phyloP scores from a whole-genome alignment of 2,113 vertebrate species.

The Lipophrys pholis region DNA sequence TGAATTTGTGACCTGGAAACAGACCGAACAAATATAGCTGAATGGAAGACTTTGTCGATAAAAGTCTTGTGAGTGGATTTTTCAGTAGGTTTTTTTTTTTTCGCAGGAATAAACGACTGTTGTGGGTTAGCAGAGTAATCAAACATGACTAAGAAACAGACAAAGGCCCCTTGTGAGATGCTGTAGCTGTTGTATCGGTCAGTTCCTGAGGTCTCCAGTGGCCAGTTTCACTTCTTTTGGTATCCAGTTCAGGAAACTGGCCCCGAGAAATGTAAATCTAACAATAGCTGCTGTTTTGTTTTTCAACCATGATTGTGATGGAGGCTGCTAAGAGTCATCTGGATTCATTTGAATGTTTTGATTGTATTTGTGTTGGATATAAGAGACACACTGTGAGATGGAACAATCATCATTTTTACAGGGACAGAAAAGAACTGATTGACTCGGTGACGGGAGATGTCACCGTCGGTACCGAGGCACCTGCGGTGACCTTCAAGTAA shows the following conservation, averaged over 20 bases:
- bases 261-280: conserved; percentile 32
- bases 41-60: conserved; percentile 9
- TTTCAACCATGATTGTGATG: conserved; percentile 29
- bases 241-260: conserved; percentile 51
- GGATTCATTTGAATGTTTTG: conserved; percentile 8
- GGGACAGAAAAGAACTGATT: background rate
- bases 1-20: conserved; percentile 13
- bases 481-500: conserved; percentile 48
- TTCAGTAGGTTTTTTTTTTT: conserved; percentile 43
- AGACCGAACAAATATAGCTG: no score
- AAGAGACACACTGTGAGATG: conserved; percentile 25
- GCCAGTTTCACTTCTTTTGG: conserved; percentile 42
- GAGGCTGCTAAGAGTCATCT: conserved; percentile 42
- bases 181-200: conserved; percentile 10
- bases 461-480: conserved; percentile 4
- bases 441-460: conserved; percentile 15
- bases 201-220: conserved; percentile 37
- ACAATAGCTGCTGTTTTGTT: conserved; percentile 55
- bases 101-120: conserved; percentile 13
- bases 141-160: conserved; percentile 29
- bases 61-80: conserved; percentile 13
- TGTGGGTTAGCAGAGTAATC: conserved; percentile 24
- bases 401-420: conserved; percentile 22
- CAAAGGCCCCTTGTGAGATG: conserved; percentile 12
- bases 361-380: conserved; percentile 15